Evolutionary conservation across 1,140 invertebrate genomes (phyloP).

Genomic region (Pentalonia nigronervosa): DNA sequence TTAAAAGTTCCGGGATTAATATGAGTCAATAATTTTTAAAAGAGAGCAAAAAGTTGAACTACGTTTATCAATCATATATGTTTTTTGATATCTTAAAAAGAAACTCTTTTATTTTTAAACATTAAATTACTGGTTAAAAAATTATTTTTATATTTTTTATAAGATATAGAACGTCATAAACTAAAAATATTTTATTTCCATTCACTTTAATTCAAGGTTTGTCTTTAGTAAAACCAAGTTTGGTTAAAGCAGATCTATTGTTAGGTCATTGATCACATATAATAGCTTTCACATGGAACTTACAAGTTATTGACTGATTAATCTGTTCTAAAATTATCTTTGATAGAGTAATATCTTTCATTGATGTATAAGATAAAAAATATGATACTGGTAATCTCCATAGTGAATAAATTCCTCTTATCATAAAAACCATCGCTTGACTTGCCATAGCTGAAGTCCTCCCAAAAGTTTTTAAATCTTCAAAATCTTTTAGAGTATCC

Average conservation of each 20-base stretch:
- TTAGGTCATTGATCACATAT: constrained; percentile 26
- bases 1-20: neutral
- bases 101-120: constrained; percentile 6
- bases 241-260: constrained; percentile 12
- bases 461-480: constrained; percentile 11
- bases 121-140: neutral
- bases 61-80: constrained; percentile 25
- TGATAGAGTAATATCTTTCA: neutral
- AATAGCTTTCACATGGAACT: neutral
- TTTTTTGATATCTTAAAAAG: neutral
- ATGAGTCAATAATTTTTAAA: constrained; percentile 18
- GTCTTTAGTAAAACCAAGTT: constrained; percentile 13
- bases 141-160: constrained; percentile 30
- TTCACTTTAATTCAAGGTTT: neutral
- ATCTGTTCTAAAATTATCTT: constrained; percentile 9
- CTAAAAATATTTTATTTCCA: constrained; percentile 35
- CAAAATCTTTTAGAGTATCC: constrained; percentile 6
- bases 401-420: neutral
- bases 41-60: constrained; percentile 13
- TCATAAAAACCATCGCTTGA: constrained; percentile 27
- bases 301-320: neutral
- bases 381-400: constrained; percentile 21
- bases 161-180: constrained; percentile 18
- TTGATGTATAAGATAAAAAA: constrained; percentile 1
- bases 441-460: neutral